A percentile compares a stretch with the other conserved stretches of the same genome.
phyloP scores from a whole-genome alignment of 37 sponge, comb jelly and placozoan genomes.

The Eunapius fragilis region DNA sequence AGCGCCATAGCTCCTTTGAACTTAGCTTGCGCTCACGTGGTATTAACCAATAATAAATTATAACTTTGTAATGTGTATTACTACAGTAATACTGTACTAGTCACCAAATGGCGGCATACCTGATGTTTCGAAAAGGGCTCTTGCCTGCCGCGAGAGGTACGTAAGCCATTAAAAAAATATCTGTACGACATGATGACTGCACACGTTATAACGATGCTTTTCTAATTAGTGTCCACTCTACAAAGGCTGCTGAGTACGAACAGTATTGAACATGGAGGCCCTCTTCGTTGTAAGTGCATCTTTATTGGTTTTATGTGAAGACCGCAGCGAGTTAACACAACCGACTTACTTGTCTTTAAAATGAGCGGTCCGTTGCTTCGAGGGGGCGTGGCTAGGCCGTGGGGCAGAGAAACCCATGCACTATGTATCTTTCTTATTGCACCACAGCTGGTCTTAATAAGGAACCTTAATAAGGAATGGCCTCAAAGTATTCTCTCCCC shows the following conservation, averaged over 20 bases:
- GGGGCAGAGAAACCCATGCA: slow-evolving; percentile 42
- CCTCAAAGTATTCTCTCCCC: no score
- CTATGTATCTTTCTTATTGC: no score
- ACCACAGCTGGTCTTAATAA: no score
- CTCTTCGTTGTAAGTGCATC: neutral
- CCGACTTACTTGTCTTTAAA: neutral
- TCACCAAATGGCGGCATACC: neutral
- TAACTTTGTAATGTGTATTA: neutral
- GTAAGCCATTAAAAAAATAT: neutral
- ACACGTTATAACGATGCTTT: neutral
- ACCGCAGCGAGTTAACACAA: neutral
- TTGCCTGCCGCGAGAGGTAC: neutral
- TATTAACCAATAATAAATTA: neutral
- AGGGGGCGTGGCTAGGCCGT: neutral
- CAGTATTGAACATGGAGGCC: neutral
- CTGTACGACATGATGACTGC: neutral
- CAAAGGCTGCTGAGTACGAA: neutral
- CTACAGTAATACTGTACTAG: neutral
- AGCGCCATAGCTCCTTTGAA: slow-evolving; percentile 12
- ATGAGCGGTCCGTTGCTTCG: neutral
- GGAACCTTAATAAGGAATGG: no score
- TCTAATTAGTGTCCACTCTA: slow-evolving; percentile 1
- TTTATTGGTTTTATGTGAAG: neutral
- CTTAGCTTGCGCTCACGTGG: neutral
- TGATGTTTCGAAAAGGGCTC: neutral